Base-by-base conservation (phyloP, 1,140 invertebrate species). In the Bacillus rossius region DNA sequence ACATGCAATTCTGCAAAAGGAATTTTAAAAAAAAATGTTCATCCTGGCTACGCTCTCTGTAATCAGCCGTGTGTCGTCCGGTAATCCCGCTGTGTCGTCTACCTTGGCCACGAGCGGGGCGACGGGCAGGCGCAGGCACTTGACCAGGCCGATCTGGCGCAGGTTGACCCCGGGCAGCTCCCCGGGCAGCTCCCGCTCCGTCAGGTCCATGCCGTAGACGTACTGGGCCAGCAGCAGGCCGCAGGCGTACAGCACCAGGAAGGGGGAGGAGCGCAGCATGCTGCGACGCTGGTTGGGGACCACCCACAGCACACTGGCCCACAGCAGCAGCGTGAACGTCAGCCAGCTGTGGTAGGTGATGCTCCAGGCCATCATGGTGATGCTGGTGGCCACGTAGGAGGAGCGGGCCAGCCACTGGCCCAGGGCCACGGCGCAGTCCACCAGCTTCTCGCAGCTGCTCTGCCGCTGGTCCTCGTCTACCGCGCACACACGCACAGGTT, bases 291-390 rank as follows among this genome's bases (percentile, higher is more conserved):
- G 96, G 73, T 97, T 88, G 14, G 84, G 92, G 65, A 96, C 85
- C 80, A 99, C 89, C 96, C 96, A 99, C 26, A 99, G 81, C 26
- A 97, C 75, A 71, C 96, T 93, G 0, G 96, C 94, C 85, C 89
- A 93, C 53, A 99, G 73, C 2, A 99, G 78, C 23, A 98, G 82
- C 3, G 95, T 87, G 71, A 99, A 98, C 0, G 95, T 96, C 52
- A 98, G 77, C 92, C 96, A 98, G 69, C 93, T 96, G 74, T 98
- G 94, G 72, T 95, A 99, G 64, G 96, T 94, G 69, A 99, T 97
- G 69, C 94, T 97, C 96, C 96, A 99, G 1, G 92, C 89, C 93
- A 89, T 64, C 22, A 68, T 16, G 10, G 91, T 85, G 61, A 95
- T 92, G 66, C 94, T 88, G 5, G 91, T 90, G 10, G 85, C 86